phyloP scores from a whole-genome alignment of 2,888 invertebrate species.

The Pilophorus perplexus region DNA sequence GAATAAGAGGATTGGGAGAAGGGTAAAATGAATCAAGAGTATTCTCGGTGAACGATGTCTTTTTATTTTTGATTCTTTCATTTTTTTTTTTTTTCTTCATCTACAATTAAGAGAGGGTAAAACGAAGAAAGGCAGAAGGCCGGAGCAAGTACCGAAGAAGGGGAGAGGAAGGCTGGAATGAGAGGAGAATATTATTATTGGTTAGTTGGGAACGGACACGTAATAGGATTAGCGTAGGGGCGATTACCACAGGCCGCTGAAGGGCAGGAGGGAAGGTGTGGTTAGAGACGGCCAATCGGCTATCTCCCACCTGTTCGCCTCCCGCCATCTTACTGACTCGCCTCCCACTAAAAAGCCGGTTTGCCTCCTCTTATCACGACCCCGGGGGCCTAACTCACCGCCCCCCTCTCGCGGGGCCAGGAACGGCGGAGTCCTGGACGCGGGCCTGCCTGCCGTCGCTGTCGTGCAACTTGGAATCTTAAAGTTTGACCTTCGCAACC shows the following conservation, averaged over 20 bases:
- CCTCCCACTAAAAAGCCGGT: conserved; percentile 25
- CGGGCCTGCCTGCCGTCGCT: no score
- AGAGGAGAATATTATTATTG: conserved; percentile 26
- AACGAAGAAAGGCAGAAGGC: conserved; percentile 17
- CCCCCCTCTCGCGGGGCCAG: background rate
- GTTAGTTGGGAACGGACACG: conserved; percentile 29
- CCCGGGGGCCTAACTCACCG: background rate
- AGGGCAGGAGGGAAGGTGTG: conserved; percentile 23
- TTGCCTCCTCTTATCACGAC: background rate
- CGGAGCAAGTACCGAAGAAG: background rate
- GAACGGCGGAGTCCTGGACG: no score
- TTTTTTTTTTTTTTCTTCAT: no score
- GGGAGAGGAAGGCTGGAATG: background rate
- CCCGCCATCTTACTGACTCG: conserved; percentile 39
- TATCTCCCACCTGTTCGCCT: conserved; percentile 40
- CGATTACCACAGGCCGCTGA: background rate
- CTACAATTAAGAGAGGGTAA: no score
- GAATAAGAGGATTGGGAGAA: background rate
- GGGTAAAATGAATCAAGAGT: background rate
- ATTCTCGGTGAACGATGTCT: no score
- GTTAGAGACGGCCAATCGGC: conserved; percentile 39
- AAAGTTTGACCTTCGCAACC: no score
- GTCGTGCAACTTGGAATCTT: no score
- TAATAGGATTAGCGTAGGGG: conserved; percentile 31
- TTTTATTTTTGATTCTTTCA: no score